Percentiles rank a stretch among this genome's conserved stretches.
phyloP scores from a whole-genome alignment of 2,888 invertebrate genomes.

The Drepanosiphum platanoidis region DNA sequence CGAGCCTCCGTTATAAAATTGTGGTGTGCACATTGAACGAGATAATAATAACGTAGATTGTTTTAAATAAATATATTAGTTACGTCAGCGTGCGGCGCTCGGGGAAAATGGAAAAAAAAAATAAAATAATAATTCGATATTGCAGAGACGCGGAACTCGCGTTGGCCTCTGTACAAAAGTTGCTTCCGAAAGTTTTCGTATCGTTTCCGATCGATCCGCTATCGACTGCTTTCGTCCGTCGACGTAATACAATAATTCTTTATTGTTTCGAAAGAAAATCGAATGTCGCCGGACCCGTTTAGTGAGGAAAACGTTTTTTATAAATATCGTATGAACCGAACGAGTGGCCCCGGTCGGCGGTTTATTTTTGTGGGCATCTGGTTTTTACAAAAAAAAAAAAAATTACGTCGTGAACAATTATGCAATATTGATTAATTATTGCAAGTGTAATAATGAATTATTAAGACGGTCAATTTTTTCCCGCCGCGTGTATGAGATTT shows the following conservation, averaged over 20 bases:
- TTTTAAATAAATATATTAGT: neutral
- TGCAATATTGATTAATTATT: no score
- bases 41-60: constrained; percentile 10
- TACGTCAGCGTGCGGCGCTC: neutral
- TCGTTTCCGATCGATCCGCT: neutral
- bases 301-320: no score
- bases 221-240: neutral
- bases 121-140: neutral
- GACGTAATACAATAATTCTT: neutral
- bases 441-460: no score
- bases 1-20: neutral
- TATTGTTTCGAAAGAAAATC: neutral
- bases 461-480: no score
- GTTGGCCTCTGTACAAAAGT: neutral
- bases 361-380: no score
- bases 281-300: neutral
- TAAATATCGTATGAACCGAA: no score
- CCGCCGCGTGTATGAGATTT: no score
- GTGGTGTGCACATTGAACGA: no score
- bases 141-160: neutral
- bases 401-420: no score
- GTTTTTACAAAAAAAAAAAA: no score
- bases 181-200: neutral
- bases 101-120: neutral
- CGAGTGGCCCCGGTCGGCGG: no score